Base-by-base conservation (phyloP, 2,113 vertebrate genomes). In the Calyptomena viridis region DNA sequence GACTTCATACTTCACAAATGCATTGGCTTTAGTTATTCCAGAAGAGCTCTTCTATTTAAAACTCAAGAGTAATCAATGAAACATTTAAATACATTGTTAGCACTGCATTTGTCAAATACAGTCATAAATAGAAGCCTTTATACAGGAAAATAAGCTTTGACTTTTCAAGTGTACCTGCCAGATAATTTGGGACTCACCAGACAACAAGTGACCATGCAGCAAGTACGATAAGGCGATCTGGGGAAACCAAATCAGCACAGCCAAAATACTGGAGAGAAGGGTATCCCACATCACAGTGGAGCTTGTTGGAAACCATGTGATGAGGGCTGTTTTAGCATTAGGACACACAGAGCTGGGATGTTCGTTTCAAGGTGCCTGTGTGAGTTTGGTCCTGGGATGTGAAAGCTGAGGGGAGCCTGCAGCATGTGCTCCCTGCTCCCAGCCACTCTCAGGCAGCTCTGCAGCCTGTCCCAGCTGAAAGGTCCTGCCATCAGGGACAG, bases 221-320 rank as follows among this genome's bases (percentile, higher is more conserved):
- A 33, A 46, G 46, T 18, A n/a, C 0, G 0, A 11, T 5, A 24
- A 21, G 59, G 28, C 0, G 2, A 10, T 56, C 42, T 31, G 47
- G 18, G 12, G 37, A 40, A 75, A 62, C 37, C 47, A 55, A 52
- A 67, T 2, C 58, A 13, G 30, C 25, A 17, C 49, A 37, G n/a
- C n/a, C 71, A 31, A 40, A 47, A 21, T 2, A 42, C 22, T 35
- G 44, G 28, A 6, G 46, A 46, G 72, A 22, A 39, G 50, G 24
- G 19, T 3, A 14, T 12, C 22, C 46, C 27, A 1, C 3, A n/a
- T 23, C 2, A 1, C 12, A 21, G 20, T 6, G 68, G 50, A 23
- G 55, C 33, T 40, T 18, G 10, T 5, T 39, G 62, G 60, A 28
- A 74, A 10, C 62, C 1, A 0, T 9, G 5, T 4, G 0, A 0